A percentile compares a stretch with the other conserved stretches of the same genome.
These are phyloP conservation scores for Atherinomorus stipes DNA, from an alignment of 2,113 vertebrate genomes.

Conservation along the genomic window DNA sequence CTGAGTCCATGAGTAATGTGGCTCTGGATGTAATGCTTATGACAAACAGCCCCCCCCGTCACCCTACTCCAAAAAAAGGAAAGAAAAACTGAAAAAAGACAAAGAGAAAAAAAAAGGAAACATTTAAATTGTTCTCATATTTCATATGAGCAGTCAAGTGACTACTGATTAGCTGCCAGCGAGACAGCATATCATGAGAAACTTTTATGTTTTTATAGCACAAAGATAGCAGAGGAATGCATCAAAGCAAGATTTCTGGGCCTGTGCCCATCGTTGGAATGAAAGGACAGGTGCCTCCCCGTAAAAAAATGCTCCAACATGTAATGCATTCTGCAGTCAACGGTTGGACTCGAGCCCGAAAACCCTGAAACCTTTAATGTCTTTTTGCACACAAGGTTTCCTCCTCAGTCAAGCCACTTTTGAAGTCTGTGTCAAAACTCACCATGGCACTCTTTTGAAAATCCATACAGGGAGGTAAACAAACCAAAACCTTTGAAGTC, in stretches of 20 bases:
- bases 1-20: constrained; percentile 57
- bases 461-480: constrained; percentile 77
- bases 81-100: background rate
- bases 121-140: constrained; percentile 55
- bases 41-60: constrained; percentile 38
- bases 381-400: constrained; percentile 71
- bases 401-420: constrained; percentile 70
- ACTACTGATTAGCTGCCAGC: constrained; percentile 65
- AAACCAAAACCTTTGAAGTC: constrained; percentile 73
- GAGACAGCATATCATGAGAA: constrained; percentile 66
- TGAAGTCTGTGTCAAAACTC: constrained; percentile 75
- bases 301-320: constrained; percentile 59
- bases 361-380: constrained; percentile 74
- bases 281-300: constrained; percentile 65
- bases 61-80: background rate
- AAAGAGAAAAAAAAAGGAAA: background rate
- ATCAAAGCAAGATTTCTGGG: constrained; percentile 72
- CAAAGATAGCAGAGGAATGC: constrained; percentile 77
- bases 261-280: constrained; percentile 63
- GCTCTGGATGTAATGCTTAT: constrained; percentile 47
- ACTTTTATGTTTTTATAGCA: constrained; percentile 58
- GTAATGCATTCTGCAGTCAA: constrained; percentile 67
- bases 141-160: constrained; percentile 53
- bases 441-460: constrained; percentile 68
- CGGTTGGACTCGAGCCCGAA: constrained; percentile 59